phyloP scores from a whole-genome alignment of 2,113 vertebrate genomes.

The Zootoca vivipara region DNA sequence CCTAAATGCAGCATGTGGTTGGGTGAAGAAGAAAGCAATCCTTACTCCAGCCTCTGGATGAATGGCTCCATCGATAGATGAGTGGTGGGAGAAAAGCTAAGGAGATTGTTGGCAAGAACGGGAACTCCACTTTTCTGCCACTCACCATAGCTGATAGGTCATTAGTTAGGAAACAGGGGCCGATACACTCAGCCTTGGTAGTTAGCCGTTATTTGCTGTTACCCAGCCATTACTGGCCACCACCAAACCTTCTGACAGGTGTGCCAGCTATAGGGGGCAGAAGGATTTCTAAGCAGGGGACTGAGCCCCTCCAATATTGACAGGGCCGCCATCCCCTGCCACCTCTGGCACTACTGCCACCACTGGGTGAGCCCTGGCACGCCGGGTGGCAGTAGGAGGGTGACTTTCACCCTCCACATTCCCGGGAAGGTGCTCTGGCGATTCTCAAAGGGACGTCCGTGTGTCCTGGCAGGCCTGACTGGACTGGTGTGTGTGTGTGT shows the following conservation, averaged over 20 bases:
- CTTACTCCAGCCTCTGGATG: background rate
- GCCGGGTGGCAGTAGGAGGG: too few relatives aligned
- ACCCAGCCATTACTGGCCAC: too few relatives aligned
- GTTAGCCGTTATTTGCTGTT: background rate
- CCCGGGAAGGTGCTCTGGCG: too few relatives aligned
- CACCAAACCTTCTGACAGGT: background rate
- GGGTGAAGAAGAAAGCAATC: background rate
- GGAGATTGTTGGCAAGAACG: background rate
- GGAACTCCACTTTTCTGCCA: background rate
- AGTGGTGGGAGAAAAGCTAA: background rate
- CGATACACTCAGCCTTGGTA: background rate
- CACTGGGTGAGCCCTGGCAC: background rate
- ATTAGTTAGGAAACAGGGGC: background rate
- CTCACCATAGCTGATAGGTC: too few relatives aligned
- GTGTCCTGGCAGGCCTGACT: too few relatives aligned
- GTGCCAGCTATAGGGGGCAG: too few relatives aligned
- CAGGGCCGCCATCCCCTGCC: too few relatives aligned
- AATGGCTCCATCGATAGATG: background rate
- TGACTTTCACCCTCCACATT: too few relatives aligned
- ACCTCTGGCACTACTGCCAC: background rate
- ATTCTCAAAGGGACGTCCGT: too few relatives aligned
- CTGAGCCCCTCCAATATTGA: too few relatives aligned
- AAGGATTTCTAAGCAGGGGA: too few relatives aligned
- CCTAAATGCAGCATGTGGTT: background rate
- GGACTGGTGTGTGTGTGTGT: too few relatives aligned